These are phyloP conservation scores for Elachura formosa DNA, from an alignment of 2,113 vertebrate species.

Conservation along the genomic window DNA sequence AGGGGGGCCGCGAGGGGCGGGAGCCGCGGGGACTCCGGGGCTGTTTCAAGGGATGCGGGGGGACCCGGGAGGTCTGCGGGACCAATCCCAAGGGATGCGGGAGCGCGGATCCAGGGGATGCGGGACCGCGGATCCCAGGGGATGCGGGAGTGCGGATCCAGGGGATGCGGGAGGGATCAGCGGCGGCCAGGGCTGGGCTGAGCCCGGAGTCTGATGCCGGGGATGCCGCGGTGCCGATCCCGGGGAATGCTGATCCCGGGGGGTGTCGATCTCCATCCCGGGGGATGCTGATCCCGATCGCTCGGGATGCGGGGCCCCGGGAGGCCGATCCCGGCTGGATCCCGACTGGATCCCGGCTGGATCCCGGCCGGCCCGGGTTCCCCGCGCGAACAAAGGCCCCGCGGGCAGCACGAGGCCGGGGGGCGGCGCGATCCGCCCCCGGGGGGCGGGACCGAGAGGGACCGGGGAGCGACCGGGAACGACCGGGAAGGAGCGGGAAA, in stretches of 20 bases:
- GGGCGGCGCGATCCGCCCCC: not conserved
- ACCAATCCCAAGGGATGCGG: fast-evolving
- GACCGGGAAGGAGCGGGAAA: not conserved
- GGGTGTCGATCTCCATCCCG: not conserved
- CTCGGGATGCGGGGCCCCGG: not conserved
- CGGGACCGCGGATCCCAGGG: not conserved
- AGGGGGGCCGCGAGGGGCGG: not conserved
- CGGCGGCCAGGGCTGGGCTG: no score
- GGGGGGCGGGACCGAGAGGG: not conserved
- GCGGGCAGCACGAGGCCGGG: not conserved
- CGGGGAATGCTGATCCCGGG: no score
- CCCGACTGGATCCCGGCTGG: not conserved
- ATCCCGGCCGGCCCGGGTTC: not conserved
- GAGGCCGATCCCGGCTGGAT: not conserved
- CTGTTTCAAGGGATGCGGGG: fast-evolving
- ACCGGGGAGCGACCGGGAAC: not conserved
- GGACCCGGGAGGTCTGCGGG: not conserved
- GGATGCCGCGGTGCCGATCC: not conserved
- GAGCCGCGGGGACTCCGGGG: not conserved
- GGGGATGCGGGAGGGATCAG: no score
- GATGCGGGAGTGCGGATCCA: no score
- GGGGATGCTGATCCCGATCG: not conserved
- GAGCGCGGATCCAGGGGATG: no score
- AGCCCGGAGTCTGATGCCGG: no score
- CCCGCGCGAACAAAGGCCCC: not conserved